Conservation (phyloP, 2,113 vertebrate genomes). For the Sinocyclocheilus anophthalmus region DNA sequence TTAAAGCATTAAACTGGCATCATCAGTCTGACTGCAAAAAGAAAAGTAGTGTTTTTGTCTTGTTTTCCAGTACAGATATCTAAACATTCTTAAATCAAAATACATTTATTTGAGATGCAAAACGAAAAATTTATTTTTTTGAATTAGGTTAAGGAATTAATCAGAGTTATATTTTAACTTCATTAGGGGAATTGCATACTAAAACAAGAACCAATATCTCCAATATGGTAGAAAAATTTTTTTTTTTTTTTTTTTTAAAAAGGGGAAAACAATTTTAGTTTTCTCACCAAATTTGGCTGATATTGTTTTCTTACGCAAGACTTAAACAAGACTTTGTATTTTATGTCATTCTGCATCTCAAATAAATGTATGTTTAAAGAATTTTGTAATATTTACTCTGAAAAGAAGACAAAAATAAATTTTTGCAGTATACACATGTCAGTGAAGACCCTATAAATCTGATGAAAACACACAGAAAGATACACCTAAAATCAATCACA, state of each 20-base stretch:
- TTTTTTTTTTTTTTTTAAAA: too few species aligned
- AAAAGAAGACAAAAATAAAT: not conserved
- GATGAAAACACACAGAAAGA: not conserved
- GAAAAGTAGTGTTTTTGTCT: too few species aligned
- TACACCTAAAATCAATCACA: not conserved
- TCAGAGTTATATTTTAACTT: too few species aligned
- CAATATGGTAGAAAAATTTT: not conserved
- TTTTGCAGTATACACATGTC: not conserved
- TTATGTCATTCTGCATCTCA: not conserved
- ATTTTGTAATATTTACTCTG: not conserved
- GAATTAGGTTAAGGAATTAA: too few species aligned
- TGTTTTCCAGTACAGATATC: too few species aligned
- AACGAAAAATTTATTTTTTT: not conserved
- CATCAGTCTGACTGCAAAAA: too few species aligned
- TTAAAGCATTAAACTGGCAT: not conserved
- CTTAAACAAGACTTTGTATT: not conserved
- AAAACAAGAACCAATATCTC: not conserved
- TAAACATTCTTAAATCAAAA: not conserved
- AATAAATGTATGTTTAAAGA: not conserved
- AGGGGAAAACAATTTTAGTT: not conserved
- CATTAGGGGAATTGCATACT: not conserved
- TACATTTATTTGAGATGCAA: not conserved
- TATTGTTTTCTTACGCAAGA: not conserved
- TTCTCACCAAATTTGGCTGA: not conserved
- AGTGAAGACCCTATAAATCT: not conserved